Evolutionary conservation across 2,888 invertebrate genomes (phyloP), one percentile per base, ranked within the genome.

Genomic region (Tenthredo scrophulariae): DNA sequence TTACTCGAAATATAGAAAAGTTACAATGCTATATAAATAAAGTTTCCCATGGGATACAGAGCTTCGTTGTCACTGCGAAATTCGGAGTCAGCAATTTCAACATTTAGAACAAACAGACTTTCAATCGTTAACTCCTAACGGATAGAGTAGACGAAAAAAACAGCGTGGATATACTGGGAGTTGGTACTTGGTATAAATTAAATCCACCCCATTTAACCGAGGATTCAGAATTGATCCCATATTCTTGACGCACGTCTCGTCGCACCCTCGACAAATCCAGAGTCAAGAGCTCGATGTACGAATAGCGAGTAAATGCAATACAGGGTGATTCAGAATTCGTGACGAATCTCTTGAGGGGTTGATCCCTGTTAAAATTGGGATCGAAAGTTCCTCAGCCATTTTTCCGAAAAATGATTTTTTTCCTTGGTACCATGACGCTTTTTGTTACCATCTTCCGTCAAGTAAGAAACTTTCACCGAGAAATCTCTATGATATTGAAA

Each of bases 131-230:
- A 26, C 62, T 2, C 9, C 2, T 13, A 62, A 62, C 62, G 26
- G 26, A 62, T 62, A 62, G 5, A 62, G 62, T 70, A 18, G 6
- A 37, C 13, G 70, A 18, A 18, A 4, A 74, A 40, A 22, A 43
- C 18, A 0, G 43, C 74, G 22, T 18, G 29, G 29, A 50, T 26
- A 50, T 18, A 75, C 43, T 7, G 5, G 33, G 50, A 29, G 29
- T 15, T 6, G 5, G 29, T 6, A 15, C 13, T 15, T 6, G 5
- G 29, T 6, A 15, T n/a, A 18, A 46, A 50, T 77, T 54, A 77
- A 43, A 54, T 74, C 43, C 77, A 50, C 50, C 50, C 77, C 77
- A 77, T 75, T 75, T 46, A 75, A 75, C 46, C 22, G 10, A 43
- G 75, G 22, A 75, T 46, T 75, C 75, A 26, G 46, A 29, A 75